Base-by-base conservation (phyloP, 2,797 vertebrate species). In the Mergus octosetaceus region DNA sequence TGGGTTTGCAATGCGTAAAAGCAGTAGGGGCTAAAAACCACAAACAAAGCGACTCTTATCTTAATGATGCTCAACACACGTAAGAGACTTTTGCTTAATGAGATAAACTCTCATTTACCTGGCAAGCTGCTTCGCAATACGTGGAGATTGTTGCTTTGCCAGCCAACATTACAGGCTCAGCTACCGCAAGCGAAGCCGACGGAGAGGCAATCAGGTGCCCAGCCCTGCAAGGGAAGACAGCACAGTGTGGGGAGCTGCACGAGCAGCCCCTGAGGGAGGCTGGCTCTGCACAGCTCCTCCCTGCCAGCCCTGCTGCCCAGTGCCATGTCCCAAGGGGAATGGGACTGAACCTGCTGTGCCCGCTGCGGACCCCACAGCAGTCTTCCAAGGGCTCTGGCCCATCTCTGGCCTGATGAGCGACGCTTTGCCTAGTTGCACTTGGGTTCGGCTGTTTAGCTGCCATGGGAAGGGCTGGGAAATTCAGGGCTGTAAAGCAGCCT, bases 141-240 rank as follows among this genome's bases (percentile, higher is more conserved):
- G 0, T 9, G 49, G 41, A 38, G 34, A 56, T 2, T 49, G 32
- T 62, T 58, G 66, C 51, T 84, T 54, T 89, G 82, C 57, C 61
- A 75, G 62, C 3, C 38, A 41, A 12, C 4, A 2, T 7, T 32
- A 11, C 14, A 17, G 39, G 17, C 34, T 88, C 22, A 15, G 32
- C 32, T 65, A 49, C 39, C 39, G 51, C 36, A 75, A 32, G 22
- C 18, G 16, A 25, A 45, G 39, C 0, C 13, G 13, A 10, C 6
- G 41, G 43, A 34, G 9, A 4, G 39, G 60, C 11, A 12, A 54
- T 22, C 34, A 53, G 45, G 22, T 30, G 16, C 36, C 57, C 60
- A 69, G 69, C 20, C 10, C 2, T 1, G 5, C 32, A 19, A 34
- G 38, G 38, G 58, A 57, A 8, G 10, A 4, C 16, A 10, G 0